phyloP scores from a whole-genome alignment of 1,140 invertebrate genomes.

The Phenacoccus solenopsis region DNA sequence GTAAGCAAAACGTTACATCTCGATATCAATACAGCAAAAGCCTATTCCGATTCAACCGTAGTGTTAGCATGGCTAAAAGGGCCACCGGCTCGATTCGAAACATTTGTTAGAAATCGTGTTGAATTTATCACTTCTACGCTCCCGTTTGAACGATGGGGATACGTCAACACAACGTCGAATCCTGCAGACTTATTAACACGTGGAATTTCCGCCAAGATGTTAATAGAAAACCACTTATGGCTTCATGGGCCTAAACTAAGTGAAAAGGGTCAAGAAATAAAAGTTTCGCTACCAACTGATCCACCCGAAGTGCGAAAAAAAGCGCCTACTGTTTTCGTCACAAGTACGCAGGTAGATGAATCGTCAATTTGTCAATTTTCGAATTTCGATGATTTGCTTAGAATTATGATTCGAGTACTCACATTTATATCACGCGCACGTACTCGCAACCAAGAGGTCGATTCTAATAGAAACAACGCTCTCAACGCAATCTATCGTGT shows the following conservation, averaged over 20 bases:
- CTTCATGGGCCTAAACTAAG: conserved; percentile 28
- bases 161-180: conserved; percentile 28
- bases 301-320: neutral
- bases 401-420: neutral
- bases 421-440: neutral
- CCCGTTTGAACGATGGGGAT: conserved; percentile 17
- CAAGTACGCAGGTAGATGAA: neutral
- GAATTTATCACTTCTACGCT: conserved; percentile 28
- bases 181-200: conserved; percentile 32
- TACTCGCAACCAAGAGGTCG: too few relatives aligned
- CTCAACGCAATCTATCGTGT: neutral
- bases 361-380: neutral
- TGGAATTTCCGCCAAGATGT: conserved; percentile 24
- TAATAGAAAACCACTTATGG: conserved; percentile 28
- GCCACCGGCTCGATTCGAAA: conserved; percentile 21
- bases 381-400: neutral
- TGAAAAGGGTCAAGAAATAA: too few relatives aligned
- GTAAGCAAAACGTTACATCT: conserved; percentile 18
- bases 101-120: conserved; percentile 30
- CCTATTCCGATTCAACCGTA: conserved; percentile 25
- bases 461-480: too few relatives aligned
- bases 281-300: neutral
- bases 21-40: neutral
- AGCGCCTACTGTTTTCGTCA: neutral
- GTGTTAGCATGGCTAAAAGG: conserved; percentile 22